Evolutionary conservation across 2,113 vertebrate genomes (phyloP).

Genomic region (Halcyon malimbica): DNA sequence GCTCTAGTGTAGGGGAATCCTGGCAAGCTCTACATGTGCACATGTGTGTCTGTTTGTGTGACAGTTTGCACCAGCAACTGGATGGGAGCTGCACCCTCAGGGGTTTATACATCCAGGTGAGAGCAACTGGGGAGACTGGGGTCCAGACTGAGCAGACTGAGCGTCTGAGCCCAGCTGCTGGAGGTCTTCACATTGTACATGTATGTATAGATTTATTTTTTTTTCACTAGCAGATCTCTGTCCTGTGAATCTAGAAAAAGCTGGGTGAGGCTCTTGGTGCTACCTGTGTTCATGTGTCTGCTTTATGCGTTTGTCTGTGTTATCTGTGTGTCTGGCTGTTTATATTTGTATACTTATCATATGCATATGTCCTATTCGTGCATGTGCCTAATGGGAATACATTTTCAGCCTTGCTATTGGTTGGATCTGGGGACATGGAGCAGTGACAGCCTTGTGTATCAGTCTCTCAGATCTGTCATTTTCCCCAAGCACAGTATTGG

Average conservation of each 20-base stretch:
- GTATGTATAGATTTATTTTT: fast-evolving
- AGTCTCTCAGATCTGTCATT: neutral
- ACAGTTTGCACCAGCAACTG: neutral
- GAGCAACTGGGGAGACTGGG: neutral
- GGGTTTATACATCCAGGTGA: neutral
- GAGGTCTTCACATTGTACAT: neutral
- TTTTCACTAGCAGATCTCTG: neutral
- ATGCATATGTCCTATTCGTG: neutral
- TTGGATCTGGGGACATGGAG: neutral
- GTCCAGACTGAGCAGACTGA: neutral
- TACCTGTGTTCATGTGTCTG: neutral
- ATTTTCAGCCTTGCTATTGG: neutral
- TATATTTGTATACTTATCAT: too few species aligned
- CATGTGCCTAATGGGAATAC: neutral
- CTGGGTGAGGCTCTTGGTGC: neutral
- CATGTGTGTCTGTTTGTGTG: neutral
- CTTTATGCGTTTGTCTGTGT: neutral
- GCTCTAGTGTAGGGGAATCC: neutral
- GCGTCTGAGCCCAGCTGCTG: neutral
- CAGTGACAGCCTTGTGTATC: neutral
- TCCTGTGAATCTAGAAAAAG: neutral
- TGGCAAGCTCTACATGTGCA: neutral
- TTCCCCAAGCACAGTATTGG: neutral
- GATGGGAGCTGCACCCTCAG: neutral
- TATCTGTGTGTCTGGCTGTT: neutral